These are phyloP conservation scores for Adineta ricciae DNA, from an alignment of 2,888 invertebrate species.

Conservation along the genomic window DNA sequence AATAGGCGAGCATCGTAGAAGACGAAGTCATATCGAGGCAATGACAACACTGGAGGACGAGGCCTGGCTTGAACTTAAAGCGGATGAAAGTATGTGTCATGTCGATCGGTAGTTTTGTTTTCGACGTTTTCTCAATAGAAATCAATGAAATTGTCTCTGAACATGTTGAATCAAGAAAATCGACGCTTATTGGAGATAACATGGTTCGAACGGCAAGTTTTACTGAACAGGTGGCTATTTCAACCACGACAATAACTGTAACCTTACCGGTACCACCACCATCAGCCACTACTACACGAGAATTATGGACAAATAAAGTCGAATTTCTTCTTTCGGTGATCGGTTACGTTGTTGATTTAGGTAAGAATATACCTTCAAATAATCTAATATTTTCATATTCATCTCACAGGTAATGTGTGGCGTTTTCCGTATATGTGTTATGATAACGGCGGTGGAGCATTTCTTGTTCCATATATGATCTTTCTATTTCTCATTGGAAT, in stretches of 20 bases:
- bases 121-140: neutral
- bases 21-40: neutral
- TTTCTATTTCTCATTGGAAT: constrained; percentile 30
- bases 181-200: neutral
- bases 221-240: neutral
- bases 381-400: neutral
- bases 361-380: neutral
- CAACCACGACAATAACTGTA: neutral
- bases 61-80: neutral
- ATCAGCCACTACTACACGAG: neutral
- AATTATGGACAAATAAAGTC: constrained; percentile 33
- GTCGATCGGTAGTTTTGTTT: no score
- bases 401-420: neutral
- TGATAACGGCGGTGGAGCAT: constrained; percentile 33
- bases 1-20: neutral
- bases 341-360: constrained; percentile 32
- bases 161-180: neutral
- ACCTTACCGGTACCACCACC: neutral
- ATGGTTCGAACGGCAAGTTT: neutral
- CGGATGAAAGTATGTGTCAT: neutral
- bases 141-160: neutral
- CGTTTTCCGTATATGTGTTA: constrained; percentile 31
- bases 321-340: constrained; percentile 34
- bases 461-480: constrained; percentile 28
- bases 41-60: neutral